Percentiles rank a stretch among this genome's conserved stretches.
Conservation (phyloP, 2,888 invertebrate species). For the Papilio elwesi region DNA sequence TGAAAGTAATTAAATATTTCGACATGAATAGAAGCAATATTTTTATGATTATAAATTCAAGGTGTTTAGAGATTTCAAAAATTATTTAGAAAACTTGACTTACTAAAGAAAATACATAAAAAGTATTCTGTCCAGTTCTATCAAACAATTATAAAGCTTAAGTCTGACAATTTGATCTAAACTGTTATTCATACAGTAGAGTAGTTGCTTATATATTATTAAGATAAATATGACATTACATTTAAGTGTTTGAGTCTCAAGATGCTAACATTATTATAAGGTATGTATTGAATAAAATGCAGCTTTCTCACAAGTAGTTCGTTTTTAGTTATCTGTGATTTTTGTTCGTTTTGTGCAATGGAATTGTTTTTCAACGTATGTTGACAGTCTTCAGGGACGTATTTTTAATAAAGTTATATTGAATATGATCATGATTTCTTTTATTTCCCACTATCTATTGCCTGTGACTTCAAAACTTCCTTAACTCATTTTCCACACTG, state of each 20-base stretch:
- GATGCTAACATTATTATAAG: slow-evolving; percentile 59
- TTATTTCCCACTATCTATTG: slow-evolving; percentile 15
- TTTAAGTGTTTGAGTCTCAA: slow-evolving; percentile 60
- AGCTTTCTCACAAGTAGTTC: slow-evolving; percentile 48
- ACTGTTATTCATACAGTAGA: slow-evolving; percentile 50
- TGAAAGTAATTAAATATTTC: neutral
- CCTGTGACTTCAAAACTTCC: neutral
- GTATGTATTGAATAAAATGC: slow-evolving; percentile 46
- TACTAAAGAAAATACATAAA: slow-evolving; percentile 10
- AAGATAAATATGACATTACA: slow-evolving; percentile 64
- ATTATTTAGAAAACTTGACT: neutral
- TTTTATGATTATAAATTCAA: slow-evolving; percentile 4
- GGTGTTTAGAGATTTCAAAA: neutral
- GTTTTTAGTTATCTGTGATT: slow-evolving; percentile 76
- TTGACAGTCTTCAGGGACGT: slow-evolving; percentile 57
- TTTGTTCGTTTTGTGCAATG: slow-evolving; percentile 59
- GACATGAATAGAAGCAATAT: neutral
- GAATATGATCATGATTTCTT: slow-evolving; percentile 52
- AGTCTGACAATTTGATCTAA: slow-evolving; percentile 47
- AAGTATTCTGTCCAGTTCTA: slow-evolving; percentile 33
- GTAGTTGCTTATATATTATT: slow-evolving; percentile 80
- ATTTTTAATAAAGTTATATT: slow-evolving; percentile 78
- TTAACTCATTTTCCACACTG: no score
- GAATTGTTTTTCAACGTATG: slow-evolving; percentile 69
- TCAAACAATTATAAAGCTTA: slow-evolving; percentile 39